These are phyloP conservation scores for Ruditapes philippinarum DNA, from an alignment of 1,140 invertebrate genomes.

Conservation along the genomic window DNA sequence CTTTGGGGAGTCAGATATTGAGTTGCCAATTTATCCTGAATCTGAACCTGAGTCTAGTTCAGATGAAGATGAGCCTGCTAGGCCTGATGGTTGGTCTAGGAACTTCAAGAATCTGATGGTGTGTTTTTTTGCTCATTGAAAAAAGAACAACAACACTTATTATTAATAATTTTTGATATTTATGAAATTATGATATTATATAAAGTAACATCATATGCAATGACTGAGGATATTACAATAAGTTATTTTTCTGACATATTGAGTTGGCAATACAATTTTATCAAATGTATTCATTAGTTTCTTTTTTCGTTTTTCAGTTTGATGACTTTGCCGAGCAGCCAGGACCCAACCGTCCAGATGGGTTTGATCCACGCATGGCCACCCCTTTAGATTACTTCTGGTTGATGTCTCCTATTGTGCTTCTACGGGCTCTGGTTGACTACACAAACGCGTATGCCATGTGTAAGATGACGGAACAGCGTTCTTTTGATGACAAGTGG, in stretches of 20 bases:
- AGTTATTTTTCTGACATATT: neutral
- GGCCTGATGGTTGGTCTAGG: neutral
- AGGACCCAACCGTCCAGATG: conserved; percentile 30
- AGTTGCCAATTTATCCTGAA: neutral
- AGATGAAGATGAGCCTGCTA: neutral
- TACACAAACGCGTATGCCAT: conserved; percentile 57
- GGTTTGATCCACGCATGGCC: neutral
- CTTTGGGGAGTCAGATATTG: neutral
- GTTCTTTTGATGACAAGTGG: neutral
- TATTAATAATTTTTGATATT: neutral
- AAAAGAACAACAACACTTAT: neutral
- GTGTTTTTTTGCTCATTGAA: neutral
- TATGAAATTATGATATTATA: neutral
- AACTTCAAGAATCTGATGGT: neutral
- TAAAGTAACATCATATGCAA: neutral
- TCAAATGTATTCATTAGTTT: neutral
- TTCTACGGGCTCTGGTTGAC: neutral
- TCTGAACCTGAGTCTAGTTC: neutral
- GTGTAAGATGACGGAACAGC: conserved; percentile 11
- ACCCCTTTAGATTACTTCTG: conserved; percentile 26
- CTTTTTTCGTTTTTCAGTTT: conserved; percentile 23
- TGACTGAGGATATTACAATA: neutral
- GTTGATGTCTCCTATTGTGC: neutral
- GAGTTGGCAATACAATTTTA: neutral
- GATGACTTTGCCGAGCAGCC: conserved; percentile 3